phyloP scores from a whole-genome alignment of 2,888 invertebrate genomes.

The Nymphalis polychloros region DNA sequence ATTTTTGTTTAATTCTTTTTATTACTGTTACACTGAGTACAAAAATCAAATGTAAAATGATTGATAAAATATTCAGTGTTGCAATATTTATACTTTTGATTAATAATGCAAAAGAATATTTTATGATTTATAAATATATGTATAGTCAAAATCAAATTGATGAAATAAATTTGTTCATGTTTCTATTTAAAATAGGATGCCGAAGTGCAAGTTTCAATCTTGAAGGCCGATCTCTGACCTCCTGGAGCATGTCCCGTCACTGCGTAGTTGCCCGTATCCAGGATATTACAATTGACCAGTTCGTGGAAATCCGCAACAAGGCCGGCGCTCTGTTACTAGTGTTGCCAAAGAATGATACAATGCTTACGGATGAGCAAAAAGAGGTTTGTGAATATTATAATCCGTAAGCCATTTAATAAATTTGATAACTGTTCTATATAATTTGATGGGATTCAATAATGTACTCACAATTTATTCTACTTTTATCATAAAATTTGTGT shows the following conservation, averaged over 20 bases:
- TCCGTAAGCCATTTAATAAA: neutral
- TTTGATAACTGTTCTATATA: neutral
- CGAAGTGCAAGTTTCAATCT: conserved; percentile 92
- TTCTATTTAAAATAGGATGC: conserved; percentile 83
- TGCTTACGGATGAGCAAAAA: conserved; percentile 84
- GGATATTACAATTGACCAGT: conserved; percentile 90
- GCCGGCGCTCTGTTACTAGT: conserved; percentile 94
- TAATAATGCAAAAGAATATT: no score
- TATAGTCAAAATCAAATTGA: no score
- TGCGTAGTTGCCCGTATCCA: conserved; percentile 91
- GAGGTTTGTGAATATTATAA: conserved; percentile 80
- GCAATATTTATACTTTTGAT: no score
- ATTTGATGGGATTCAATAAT: no score
- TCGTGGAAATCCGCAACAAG: conserved; percentile 87
- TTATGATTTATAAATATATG: no score
- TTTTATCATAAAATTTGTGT: no score
- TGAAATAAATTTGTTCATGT: no score
- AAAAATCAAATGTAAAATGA: no score
- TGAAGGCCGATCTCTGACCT: conserved; percentile 92
- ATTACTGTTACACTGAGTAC: no score
- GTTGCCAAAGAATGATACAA: conserved; percentile 87
- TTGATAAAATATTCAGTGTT: no score
- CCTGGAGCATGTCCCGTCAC: conserved; percentile 93
- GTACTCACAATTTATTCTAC: no score
- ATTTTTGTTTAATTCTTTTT: no score